These are phyloP conservation scores for Polydrusus pterygomalis DNA, from an alignment of 2,888 invertebrate genomes.

Conservation along the genomic window DNA sequence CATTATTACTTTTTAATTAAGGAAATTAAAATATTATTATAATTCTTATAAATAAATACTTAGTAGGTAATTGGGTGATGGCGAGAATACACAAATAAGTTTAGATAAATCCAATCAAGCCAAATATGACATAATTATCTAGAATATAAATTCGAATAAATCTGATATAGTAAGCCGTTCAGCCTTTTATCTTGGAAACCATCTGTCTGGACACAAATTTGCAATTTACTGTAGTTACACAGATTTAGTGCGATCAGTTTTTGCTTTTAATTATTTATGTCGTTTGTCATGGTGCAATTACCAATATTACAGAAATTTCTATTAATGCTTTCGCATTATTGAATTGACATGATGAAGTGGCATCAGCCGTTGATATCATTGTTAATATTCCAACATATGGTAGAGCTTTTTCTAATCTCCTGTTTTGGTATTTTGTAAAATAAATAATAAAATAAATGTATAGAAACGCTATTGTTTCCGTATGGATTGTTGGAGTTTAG, in stretches of 20 bases:
- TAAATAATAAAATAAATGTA: neutral
- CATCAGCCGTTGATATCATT: neutral
- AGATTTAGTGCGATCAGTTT: slow-evolving; percentile 44
- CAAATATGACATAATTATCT: slow-evolving; percentile 50
- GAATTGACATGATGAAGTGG: slow-evolving; percentile 23
- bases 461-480: neutral
- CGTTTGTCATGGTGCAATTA: slow-evolving; percentile 35
- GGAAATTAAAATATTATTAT: too few species aligned
- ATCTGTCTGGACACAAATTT: slow-evolving; percentile 53
- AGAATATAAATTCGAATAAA: slow-evolving; percentile 46
- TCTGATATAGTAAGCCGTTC: slow-evolving; percentile 40
- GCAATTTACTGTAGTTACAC: slow-evolving; percentile 47
- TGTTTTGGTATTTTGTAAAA: slow-evolving; percentile 11
- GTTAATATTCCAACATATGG: slow-evolving; percentile 22
- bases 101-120: slow-evolving; percentile 1
- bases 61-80: too few species aligned
- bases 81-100: slow-evolving; percentile 13
- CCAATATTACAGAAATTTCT: slow-evolving; percentile 17
- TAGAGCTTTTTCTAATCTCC: neutral
- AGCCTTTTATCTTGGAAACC: slow-evolving; percentile 35
- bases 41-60: neutral
- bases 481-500: too few species aligned
- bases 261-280: slow-evolving; percentile 51
- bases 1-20: too few species aligned
- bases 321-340: slow-evolving; percentile 12